Percentiles rank a stretch among this genome's conserved stretches.
These are phyloP conservation scores for Macaria liturata DNA, from an alignment of 2,888 invertebrate genomes.

Conservation along the genomic window DNA sequence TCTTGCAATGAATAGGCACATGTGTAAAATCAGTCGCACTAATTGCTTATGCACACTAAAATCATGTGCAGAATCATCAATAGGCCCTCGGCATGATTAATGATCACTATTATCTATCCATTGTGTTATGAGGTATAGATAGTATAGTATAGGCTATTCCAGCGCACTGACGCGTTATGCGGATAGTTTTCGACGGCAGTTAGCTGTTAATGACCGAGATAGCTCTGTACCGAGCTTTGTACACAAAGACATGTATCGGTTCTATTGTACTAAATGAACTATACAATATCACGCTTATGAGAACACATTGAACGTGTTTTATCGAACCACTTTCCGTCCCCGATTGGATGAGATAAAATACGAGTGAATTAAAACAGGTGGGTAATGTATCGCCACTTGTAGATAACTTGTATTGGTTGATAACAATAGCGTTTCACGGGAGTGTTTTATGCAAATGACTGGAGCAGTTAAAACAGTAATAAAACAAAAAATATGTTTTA, in stretches of 20 bases:
- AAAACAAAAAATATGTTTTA: too few relatives aligned
- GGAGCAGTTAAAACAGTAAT: too few relatives aligned
- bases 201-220: conserved; percentile 27
- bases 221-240: conserved; percentile 21
- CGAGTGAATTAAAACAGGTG: conserved; percentile 21
- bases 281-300: conserved; percentile 14
- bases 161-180: conserved; percentile 7
- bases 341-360: conserved; percentile 26
- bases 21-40: not conserved
- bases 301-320: conserved; percentile 24
- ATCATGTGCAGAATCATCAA: conserved; percentile 8
- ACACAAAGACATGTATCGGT: conserved; percentile 20
- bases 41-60: conserved; percentile 1
- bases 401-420: conserved; percentile 26
- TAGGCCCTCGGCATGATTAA: conserved; percentile 10
- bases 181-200: conserved; percentile 20
- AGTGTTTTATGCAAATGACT: conserved; percentile 13
- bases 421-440: conserved; percentile 14
- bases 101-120: conserved; percentile 10
- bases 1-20: not conserved
- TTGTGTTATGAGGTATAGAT: conserved; percentile 13
- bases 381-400: conserved; percentile 25
- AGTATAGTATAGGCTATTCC: conserved; percentile 8
- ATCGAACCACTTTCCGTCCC: conserved; percentile 19
- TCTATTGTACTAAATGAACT: not conserved